Conservation (phyloP, 2,888 invertebrate genomes). For the Tetrapedia diversipes region DNA sequence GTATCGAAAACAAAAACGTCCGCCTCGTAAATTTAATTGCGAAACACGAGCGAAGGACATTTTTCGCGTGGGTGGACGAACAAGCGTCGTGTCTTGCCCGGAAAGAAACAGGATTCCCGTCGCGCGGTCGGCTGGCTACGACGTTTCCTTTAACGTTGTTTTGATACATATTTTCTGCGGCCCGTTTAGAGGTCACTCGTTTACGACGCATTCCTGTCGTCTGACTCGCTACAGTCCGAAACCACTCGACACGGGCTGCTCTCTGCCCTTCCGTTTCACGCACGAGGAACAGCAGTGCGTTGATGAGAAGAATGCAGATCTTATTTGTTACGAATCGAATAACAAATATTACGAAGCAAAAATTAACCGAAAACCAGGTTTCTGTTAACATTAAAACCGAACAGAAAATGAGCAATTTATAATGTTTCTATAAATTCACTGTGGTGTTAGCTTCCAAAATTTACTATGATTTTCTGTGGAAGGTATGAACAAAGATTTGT, state of each 20-base stretch:
- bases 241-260: not conserved
- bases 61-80: too few relatives aligned
- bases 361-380: too few relatives aligned
- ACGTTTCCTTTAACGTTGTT: constrained; percentile 42
- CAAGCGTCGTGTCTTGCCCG: too few relatives aligned
- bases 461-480: too few relatives aligned
- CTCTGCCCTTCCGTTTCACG: not conserved
- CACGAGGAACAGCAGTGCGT: constrained; percentile 8
- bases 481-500: too few relatives aligned
- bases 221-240: constrained; percentile 32
- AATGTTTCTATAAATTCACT: too few relatives aligned
- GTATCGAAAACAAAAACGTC: not conserved
- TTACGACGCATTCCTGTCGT: constrained; percentile 43
- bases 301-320: too few relatives aligned
- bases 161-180: constrained; percentile 38
- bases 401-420: too few relatives aligned
- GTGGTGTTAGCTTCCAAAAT: too few relatives aligned
- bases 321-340: too few relatives aligned
- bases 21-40: not conserved
- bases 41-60: not conserved
- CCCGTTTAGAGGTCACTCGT: constrained; percentile 35
- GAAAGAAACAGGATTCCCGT: constrained; percentile 33
- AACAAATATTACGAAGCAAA: too few relatives aligned
- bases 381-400: too few relatives aligned
- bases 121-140: not conserved